These are phyloP conservation scores for Teleiodes luculella DNA, from an alignment of 2,888 invertebrate genomes.

Conservation along the genomic window DNA sequence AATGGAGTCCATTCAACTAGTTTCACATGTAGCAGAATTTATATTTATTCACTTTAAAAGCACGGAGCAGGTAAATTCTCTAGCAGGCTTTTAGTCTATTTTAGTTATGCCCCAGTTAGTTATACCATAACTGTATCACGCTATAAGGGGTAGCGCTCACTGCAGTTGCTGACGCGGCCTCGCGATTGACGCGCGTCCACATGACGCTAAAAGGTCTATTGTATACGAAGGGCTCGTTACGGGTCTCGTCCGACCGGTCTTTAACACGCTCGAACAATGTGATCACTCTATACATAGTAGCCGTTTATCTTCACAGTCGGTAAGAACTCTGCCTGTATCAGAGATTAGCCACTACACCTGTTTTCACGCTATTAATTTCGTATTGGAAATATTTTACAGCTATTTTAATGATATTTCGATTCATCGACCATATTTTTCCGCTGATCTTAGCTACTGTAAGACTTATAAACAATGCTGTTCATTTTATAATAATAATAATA, in stretches of 20 bases:
- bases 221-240: conserved; percentile 76
- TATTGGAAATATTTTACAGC: conserved; percentile 8
- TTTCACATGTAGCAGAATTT: background rate
- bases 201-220: conserved; percentile 79
- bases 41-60: background rate
- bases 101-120: conserved; percentile 15
- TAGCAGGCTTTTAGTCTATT: conserved; percentile 5
- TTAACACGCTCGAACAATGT: conserved; percentile 73
- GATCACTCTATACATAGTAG: conserved; percentile 72
- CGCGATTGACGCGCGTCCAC: conserved; percentile 70
- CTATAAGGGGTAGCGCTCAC: conserved; percentile 60
- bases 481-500: too few relatives aligned
- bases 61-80: background rate
- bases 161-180: conserved; percentile 40
- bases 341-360: conserved; percentile 37
- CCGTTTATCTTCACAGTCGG: conserved; percentile 47
- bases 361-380: conserved; percentile 33
- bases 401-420: conserved; percentile 3
- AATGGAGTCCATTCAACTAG: background rate
- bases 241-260: conserved; percentile 66
- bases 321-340: conserved; percentile 37
- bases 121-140: conserved; percentile 25
- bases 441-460: background rate
- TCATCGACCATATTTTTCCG: background rate
- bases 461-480: background rate